Percentiles rank a stretch among this genome's conserved stretches.
Evolutionary conservation across 2,888 invertebrate species (phyloP).

Genomic region (Cyclophora albipunctata): DNA sequence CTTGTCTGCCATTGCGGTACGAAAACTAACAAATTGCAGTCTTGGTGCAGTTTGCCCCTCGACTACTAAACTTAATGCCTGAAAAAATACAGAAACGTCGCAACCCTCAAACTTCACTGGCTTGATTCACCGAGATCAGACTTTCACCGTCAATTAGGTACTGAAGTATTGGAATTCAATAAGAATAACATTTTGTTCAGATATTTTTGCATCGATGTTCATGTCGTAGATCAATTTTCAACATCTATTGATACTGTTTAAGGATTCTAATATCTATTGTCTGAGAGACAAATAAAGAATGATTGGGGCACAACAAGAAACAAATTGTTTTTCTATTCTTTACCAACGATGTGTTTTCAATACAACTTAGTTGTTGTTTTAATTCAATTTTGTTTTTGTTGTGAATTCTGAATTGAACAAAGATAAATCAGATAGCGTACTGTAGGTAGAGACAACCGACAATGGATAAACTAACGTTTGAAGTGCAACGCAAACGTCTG

Average conservation of each 20-base stretch:
- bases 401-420: conserved; percentile 1
- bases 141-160: conserved; percentile 18
- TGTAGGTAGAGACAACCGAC: conserved; percentile 16
- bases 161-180: conserved; percentile 1
- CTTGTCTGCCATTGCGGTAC: conserved; percentile 17
- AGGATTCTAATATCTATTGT: too few relatives aligned
- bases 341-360: too few relatives aligned
- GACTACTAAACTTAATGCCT: conserved; percentile 25
- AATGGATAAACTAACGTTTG: conserved; percentile 28
- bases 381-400: neutral
- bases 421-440: conserved; percentile 4
- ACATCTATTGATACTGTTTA: too few relatives aligned
- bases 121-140: conserved; percentile 19
- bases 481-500: conserved; percentile 27
- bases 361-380: too few relatives aligned
- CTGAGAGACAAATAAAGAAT: too few relatives aligned
- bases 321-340: too few relatives aligned
- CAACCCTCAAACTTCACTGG: conserved; percentile 27
- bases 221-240: too few relatives aligned
- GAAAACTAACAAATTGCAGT: conserved; percentile 41
- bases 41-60: conserved; percentile 12
- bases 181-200: neutral
- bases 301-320: too few relatives aligned
- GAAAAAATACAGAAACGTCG: conserved; percentile 28
- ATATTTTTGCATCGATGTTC: neutral